These are phyloP conservation scores for Beris morrisii DNA, from an alignment of 2,888 invertebrate species.

Conservation along the genomic window DNA sequence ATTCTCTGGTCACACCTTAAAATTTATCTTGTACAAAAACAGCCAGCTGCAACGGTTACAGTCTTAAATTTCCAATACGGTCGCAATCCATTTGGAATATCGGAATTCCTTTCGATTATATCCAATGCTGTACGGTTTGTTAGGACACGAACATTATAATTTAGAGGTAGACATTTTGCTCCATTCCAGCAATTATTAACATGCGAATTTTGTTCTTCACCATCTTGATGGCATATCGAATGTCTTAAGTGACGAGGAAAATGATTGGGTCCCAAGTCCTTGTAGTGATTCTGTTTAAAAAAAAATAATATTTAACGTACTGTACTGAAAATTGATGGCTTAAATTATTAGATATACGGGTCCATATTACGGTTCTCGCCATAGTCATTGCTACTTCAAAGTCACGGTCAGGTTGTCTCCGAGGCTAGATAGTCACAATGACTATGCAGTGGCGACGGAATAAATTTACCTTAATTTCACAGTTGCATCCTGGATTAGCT, in stretches of 20 bases:
- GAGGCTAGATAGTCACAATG: not conserved
- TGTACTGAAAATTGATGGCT: not conserved
- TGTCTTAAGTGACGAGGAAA: slow-evolving; percentile 53
- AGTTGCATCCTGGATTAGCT: slow-evolving; percentile 49
- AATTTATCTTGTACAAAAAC: slow-evolving; percentile 48
- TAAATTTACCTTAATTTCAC: slow-evolving; percentile 49
- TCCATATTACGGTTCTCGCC: too few species aligned
- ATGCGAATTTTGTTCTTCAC: slow-evolving; percentile 42
- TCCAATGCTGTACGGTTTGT: slow-evolving; percentile 44
- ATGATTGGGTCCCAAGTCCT: slow-evolving; percentile 50
- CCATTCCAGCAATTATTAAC: slow-evolving; percentile 49
- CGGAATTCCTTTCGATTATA: slow-evolving; percentile 44
- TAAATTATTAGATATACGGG: not conserved
- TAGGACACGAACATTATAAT: slow-evolving; percentile 53
- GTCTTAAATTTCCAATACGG: slow-evolving; percentile 52
- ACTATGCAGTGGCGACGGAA: too few species aligned
- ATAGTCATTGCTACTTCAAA: too few species aligned
- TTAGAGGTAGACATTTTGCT: slow-evolving; percentile 51
- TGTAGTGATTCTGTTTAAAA: slow-evolving; percentile 48
- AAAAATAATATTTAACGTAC: not conserved
- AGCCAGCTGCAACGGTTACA: slow-evolving; percentile 54
- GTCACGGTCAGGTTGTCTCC: not conserved
- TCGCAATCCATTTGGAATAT: slow-evolving; percentile 44
- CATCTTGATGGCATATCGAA: slow-evolving; percentile 50
- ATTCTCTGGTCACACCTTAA: too few species aligned